Base-by-base conservation (phyloP, 1,140 invertebrate species). In the Meloidogyne exigua region DNA sequence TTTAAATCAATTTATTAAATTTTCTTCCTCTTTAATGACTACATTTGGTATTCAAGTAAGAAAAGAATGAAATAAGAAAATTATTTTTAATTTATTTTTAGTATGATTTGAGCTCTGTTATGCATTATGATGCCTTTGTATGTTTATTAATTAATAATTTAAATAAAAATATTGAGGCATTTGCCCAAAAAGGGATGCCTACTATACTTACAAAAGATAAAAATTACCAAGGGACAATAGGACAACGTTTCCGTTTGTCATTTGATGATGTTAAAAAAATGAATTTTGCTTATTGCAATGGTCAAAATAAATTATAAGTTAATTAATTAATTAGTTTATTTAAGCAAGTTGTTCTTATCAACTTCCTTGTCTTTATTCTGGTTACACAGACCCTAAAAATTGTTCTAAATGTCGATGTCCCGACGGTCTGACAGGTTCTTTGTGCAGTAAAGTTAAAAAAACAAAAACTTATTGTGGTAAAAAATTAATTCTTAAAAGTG, bases 191-290 rank as follows among this genome's bases (percentile, higher is more conserved):
- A n/a, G 68, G 75, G 9, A 25, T 36, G 13, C 21, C 74, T 25
- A 62, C 74, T 28, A 39, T 76, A 42, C 23, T 28, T 0, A 74
- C 78, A 11, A 26, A 78, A 1, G 77, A 79, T 62, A 7, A 28
- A 23, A 79, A 79, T 26, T 79, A 79, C 49, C 78, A 79, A 57
- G n/a, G 25, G 9, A 79, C 78, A 23, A 79, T 79, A 21, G 78
- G 78, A n/a, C 78, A 79, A 81, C 71, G 78, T 28, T 32, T 81
- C 32, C 78, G 39, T 23, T 49, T 79, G 11, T 76, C 78, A 18
- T 79, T 79, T 63, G 77, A 79, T 32, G 78, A 79, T 49, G 69
- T 79, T 15, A 79, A 79, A 44, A 79, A 79, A 44, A 82, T 79
- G 26, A 79, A 79, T 49, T 77, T 77, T 36, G 78, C 78, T 64